Conservation (phyloP, 2,888 invertebrate genomes). For the Trypoxylon attenuatum region DNA sequence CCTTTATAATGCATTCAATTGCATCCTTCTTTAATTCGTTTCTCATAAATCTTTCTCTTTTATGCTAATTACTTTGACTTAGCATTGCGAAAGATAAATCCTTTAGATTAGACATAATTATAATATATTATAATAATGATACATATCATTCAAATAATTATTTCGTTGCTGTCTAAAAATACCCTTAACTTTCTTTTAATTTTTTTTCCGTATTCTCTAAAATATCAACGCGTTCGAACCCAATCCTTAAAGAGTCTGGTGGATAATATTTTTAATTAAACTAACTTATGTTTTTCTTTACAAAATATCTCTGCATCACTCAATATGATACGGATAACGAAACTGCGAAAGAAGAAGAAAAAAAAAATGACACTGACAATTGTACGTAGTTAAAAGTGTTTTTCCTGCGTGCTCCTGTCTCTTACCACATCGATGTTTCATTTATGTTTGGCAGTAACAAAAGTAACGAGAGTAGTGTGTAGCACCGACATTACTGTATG, state of each 20-base stretch:
- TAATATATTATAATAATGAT: conserved; percentile 45
- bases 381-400: conserved; percentile 30
- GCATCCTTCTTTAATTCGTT: conserved; percentile 8
- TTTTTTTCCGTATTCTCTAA: conserved; percentile 43
- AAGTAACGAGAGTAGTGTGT: conserved; percentile 45
- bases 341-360: no score
- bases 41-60: conserved; percentile 13
- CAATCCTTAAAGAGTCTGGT: conserved; percentile 37
- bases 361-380: conserved; percentile 30
- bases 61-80: conserved; percentile 39
- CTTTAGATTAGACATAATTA: conserved; percentile 43
- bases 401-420: conserved; percentile 40
- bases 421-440: conserved; percentile 31
- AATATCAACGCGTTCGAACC: conserved; percentile 42
- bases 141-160: conserved; percentile 44
- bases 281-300: conserved; percentile 43
- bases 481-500: conserved; percentile 50
- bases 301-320: conserved; percentile 47
- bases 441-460: conserved; percentile 56
- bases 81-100: conserved; percentile 44
- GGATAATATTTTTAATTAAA: conserved; percentile 41
- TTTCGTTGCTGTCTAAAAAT: conserved; percentile 54
- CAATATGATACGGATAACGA: conserved; percentile 31
- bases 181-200: conserved; percentile 49
- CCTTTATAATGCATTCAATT: conserved; percentile 16